phyloP scores from a whole-genome alignment of 2,888 invertebrate species.

The Anoplius nigerrimus region DNA sequence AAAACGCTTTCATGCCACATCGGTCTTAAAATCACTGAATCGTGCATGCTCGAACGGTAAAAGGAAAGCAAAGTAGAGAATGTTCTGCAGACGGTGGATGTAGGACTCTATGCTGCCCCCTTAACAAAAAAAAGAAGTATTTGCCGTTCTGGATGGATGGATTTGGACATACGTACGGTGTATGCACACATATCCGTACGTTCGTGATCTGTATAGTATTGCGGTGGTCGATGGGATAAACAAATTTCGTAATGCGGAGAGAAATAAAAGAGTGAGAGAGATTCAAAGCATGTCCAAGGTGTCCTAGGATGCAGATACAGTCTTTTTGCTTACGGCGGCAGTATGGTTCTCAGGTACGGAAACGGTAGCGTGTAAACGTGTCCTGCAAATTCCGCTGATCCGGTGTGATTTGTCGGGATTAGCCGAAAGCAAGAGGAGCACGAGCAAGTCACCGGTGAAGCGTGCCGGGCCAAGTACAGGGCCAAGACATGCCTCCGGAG shows the following conservation, averaged over 20 bases:
- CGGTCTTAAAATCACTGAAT: neutral
- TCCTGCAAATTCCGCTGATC: constrained; percentile 56
- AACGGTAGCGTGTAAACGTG: constrained; percentile 55
- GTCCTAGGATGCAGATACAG: constrained; percentile 58
- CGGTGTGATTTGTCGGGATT: constrained; percentile 56
- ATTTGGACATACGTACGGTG: constrained; percentile 41
- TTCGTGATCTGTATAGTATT: constrained; percentile 42
- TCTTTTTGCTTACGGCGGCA: constrained; percentile 60
- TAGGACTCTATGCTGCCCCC: constrained; percentile 58
- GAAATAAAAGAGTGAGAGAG: constrained; percentile 13
- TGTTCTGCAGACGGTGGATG: constrained; percentile 41
- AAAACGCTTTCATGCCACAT: no score
- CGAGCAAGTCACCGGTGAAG: constrained; percentile 82
- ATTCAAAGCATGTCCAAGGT: constrained; percentile 47
- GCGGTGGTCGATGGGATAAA: constrained; percentile 42
- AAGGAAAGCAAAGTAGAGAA: constrained; percentile 35
- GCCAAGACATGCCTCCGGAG: constrained; percentile 68
- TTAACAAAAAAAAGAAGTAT: constrained; percentile 60
- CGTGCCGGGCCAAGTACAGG: constrained; percentile 75
- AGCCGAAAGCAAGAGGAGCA: constrained; percentile 75
- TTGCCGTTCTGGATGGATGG: constrained; percentile 55
- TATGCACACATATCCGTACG: no score
- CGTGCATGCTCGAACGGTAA: constrained; percentile 26
- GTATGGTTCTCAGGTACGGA: constrained; percentile 58
- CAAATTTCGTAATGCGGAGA: constrained; percentile 37